A percentile compares a stretch with the other conserved stretches of the same genome.
phyloP scores from a whole-genome alignment of 2,113 vertebrate genomes.

The Gasterosteus nipponicus region DNA sequence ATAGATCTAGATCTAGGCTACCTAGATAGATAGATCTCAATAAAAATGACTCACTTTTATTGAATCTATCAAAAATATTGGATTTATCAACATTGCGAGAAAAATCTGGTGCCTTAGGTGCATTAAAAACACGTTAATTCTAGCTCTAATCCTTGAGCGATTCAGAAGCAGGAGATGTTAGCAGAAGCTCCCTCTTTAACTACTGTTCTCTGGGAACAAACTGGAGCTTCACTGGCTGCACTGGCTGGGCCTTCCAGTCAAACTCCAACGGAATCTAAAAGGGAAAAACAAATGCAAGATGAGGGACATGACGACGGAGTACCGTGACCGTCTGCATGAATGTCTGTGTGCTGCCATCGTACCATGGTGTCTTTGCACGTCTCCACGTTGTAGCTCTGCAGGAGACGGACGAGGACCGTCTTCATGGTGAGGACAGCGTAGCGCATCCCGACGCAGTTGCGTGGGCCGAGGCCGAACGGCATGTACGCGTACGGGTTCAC shows the following conservation, averaged over 20 bases:
- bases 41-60: too few species aligned
- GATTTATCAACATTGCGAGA: background rate
- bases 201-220: constrained; percentile 61
- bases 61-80: background rate
- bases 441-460: constrained; percentile 76
- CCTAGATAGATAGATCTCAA: too few species aligned
- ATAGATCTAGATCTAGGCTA: too few species aligned
- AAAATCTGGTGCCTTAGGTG: background rate
- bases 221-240: constrained; percentile 56
- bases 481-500: constrained; percentile 63
- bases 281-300: background rate
- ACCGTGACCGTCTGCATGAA: background rate
- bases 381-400: constrained; percentile 68
- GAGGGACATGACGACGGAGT: background rate
- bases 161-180: background rate
- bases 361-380: constrained; percentile 67
- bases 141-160: background rate
- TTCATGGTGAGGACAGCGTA: constrained; percentile 67
- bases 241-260: constrained; percentile 36
- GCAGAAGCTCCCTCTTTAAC: background rate
- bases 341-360: background rate
- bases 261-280: constrained; percentile 63
- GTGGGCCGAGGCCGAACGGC: constrained; percentile 72
- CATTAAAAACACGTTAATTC: background rate
- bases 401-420: constrained; percentile 57